Evolutionary conservation across 2,113 vertebrate genomes (phyloP).

Genomic region (Martes martes): DNA sequence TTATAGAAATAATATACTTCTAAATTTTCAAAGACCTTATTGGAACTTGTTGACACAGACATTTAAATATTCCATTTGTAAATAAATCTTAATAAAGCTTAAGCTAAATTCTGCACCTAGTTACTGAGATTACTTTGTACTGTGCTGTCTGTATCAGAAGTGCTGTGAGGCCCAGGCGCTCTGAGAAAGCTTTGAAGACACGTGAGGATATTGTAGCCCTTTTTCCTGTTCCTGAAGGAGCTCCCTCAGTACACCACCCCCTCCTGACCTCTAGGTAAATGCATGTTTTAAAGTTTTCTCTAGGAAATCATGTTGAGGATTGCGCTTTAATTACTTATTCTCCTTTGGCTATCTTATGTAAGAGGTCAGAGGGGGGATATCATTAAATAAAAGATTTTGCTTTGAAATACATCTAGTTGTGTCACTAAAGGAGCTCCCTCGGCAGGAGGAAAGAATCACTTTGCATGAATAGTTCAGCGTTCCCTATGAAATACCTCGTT

Average conservation of each 20-base stretch:
- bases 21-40: conserved; percentile 26
- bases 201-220: conserved; percentile 76
- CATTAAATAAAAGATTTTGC: conserved; percentile 10
- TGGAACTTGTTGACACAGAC: conserved; percentile 57
- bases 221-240: conserved; percentile 79
- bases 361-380: conserved; percentile 72
- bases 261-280: conserved; percentile 80
- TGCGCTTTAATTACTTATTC: conserved; percentile 25
- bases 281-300: conserved; percentile 78
- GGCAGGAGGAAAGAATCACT: conserved; percentile 66
- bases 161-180: conserved; percentile 78
- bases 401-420: conserved; percentile 17
- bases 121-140: conserved; percentile 77
- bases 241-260: conserved; percentile 78
- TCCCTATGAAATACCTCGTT: neutral
- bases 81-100: conserved; percentile 57
- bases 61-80: conserved; percentile 60
- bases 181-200: conserved; percentile 76
- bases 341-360: conserved; percentile 19
- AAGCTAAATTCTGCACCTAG: conserved; percentile 62
- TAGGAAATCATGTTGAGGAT: conserved; percentile 73
- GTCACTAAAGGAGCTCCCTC: conserved; percentile 74
- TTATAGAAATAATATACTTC: neutral
- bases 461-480: neutral
- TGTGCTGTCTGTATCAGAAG: conserved; percentile 79